phyloP scores from a whole-genome alignment of 2,797 vertebrate genomes.

The Catharus ustulatus region DNA sequence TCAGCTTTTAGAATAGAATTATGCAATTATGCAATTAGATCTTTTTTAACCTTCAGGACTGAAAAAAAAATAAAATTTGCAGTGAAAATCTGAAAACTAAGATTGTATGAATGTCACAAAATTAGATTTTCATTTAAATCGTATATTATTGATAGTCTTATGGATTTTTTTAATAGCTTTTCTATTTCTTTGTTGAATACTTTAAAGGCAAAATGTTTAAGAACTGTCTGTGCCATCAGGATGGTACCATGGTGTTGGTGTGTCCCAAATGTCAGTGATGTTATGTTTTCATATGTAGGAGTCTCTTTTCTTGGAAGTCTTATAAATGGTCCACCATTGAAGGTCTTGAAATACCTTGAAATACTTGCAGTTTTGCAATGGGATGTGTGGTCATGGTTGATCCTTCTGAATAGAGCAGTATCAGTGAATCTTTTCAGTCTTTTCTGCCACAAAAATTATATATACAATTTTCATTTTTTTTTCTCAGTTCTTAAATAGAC shows the following conservation, averaged over 20 bases:
- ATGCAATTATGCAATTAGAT: fast-evolving
- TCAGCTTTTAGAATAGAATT: not conserved
- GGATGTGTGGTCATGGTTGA: not conserved
- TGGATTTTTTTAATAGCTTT: fast-evolving
- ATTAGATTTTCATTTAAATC: not conserved
- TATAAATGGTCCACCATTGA: not conserved
- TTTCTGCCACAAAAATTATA: not conserved
- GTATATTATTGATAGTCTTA: not conserved
- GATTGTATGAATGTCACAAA: not conserved
- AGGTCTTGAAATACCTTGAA: not conserved
- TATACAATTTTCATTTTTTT: not conserved
- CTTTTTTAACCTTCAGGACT: not conserved
- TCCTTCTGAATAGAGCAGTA: not conserved
- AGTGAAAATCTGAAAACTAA: not conserved
- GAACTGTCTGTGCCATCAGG: not conserved
- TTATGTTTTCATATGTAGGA: not conserved
- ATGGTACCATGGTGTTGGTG: not conserved
- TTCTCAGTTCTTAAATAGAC: not conserved
- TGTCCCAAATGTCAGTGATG: not conserved
- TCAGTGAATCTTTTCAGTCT: not conserved
- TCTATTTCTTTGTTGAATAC: not conserved
- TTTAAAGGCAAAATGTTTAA: not conserved
- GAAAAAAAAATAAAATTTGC: not conserved
- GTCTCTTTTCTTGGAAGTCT: not conserved
- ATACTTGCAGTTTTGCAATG: not conserved